phyloP scores from a whole-genome alignment of 2,113 vertebrate genomes.

The Choloepus hoffmanni region DNA sequence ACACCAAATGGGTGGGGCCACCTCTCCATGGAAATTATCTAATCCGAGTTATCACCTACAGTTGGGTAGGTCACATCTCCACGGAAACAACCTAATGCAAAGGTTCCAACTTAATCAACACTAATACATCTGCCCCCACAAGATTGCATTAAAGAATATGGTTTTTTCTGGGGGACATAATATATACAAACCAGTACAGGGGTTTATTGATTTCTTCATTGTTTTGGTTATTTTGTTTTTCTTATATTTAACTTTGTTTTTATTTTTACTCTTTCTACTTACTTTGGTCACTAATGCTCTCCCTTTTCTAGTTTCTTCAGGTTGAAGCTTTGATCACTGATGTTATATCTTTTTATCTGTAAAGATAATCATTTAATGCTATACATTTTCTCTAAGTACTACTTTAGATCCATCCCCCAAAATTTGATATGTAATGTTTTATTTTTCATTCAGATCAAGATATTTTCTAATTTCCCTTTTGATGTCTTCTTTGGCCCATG shows the following conservation, averaged over 20 bases:
- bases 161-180: no score
- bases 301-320: neutral
- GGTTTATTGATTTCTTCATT: neutral
- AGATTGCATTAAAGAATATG: no score
- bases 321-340: neutral
- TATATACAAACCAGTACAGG: no score
- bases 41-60: no score
- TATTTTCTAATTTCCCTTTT: constrained; percentile 24
- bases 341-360: constrained; percentile 2
- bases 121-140: no score
- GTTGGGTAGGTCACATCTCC: no score
- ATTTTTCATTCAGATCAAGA: neutral
- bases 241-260: neutral
- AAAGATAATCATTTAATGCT: neutral
- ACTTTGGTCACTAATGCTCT: neutral
- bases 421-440: neutral
- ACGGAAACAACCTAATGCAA: no score
- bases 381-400: neutral
- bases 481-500: neutral
- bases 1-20: no score
- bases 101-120: no score
- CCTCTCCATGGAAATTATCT: no score
- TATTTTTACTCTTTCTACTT: no score
- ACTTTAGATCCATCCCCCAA: neutral
- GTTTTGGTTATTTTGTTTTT: neutral